These are phyloP conservation scores for Terebella lapidaria DNA, from an alignment of 2,888 invertebrate species.

Conservation along the genomic window DNA sequence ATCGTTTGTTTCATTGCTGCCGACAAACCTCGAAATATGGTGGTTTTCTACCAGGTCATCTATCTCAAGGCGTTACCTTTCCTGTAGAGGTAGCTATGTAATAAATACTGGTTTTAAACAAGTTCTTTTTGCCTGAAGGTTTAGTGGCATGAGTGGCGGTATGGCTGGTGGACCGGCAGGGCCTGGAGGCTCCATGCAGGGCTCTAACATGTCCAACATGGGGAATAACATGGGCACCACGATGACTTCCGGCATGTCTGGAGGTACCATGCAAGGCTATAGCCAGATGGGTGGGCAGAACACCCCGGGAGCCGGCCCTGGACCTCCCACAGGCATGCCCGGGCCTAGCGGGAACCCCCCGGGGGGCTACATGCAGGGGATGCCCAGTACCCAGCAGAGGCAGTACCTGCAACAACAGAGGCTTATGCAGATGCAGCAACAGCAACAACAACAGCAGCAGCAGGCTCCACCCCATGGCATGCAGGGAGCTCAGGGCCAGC, in stretches of 20 bases:
- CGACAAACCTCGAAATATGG: no score
- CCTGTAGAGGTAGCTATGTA: not conserved
- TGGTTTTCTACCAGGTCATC: no score
- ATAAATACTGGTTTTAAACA: not conserved
- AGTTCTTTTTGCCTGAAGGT: not conserved
- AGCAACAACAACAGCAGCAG: not conserved
- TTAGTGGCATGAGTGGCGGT: not conserved
- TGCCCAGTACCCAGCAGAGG: not conserved
- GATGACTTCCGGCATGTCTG: not conserved
- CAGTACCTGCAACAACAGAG: not conserved
- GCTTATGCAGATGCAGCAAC: not conserved
- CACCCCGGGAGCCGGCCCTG: not conserved
- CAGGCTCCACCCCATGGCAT: not conserved
- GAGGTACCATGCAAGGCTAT: not conserved
- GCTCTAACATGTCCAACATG: not conserved
- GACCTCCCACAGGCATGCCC: not conserved
- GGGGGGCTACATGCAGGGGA: not conserved
- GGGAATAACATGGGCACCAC: not conserved
- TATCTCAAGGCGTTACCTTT: not conserved
- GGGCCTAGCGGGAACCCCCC: not conserved
- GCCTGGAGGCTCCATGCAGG: not conserved
- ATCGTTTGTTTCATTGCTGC: no score
- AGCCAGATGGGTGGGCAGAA: slow-evolving; percentile 1
- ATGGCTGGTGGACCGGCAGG: not conserved
- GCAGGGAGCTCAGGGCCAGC: not conserved